Conservation (phyloP, 1,140 invertebrate genomes). For the Bombus terrestris region DNA sequence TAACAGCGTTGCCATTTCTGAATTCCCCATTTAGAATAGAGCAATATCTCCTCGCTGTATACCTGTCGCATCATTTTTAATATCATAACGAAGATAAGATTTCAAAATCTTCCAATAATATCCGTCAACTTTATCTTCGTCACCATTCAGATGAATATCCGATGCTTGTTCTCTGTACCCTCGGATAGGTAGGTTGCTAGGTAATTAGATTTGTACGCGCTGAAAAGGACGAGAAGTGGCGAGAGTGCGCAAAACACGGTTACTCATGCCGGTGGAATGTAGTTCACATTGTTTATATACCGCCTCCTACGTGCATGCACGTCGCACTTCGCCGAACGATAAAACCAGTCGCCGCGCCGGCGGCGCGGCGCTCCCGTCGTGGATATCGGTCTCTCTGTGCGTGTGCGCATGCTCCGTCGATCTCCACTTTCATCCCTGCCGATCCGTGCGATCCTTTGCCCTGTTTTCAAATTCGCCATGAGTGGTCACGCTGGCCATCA, state of each 20-base stretch:
- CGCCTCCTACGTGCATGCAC: constrained; percentile 48
- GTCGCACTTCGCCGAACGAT: constrained; percentile 54
- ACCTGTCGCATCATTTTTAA: too few relatives aligned
- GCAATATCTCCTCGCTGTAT: too few relatives aligned
- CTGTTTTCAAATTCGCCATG: constrained; percentile 15
- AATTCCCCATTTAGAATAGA: too few relatives aligned
- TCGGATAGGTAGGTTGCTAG: constrained; percentile 40
- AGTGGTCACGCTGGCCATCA: neutral
- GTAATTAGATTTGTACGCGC: constrained; percentile 57
- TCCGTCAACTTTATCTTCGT: too few relatives aligned
- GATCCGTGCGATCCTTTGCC: neutral
- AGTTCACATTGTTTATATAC: constrained; percentile 68
- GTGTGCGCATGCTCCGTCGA: neutral
- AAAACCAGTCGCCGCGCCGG: constrained; percentile 33
- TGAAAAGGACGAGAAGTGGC: constrained; percentile 51
- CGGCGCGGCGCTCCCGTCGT: constrained; percentile 26
- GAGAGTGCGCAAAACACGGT: constrained; percentile 57
- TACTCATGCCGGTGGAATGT: constrained; percentile 64
- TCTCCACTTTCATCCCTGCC: constrained; percentile 39
- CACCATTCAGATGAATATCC: neutral
- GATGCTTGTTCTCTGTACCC: neutral
- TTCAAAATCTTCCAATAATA: too few relatives aligned
- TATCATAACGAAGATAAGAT: too few relatives aligned
- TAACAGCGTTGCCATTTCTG: neutral
- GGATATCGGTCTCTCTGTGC: neutral